phyloP scores from a whole-genome alignment of 2,888 invertebrate genomes.

The Corbicula japonica region DNA sequence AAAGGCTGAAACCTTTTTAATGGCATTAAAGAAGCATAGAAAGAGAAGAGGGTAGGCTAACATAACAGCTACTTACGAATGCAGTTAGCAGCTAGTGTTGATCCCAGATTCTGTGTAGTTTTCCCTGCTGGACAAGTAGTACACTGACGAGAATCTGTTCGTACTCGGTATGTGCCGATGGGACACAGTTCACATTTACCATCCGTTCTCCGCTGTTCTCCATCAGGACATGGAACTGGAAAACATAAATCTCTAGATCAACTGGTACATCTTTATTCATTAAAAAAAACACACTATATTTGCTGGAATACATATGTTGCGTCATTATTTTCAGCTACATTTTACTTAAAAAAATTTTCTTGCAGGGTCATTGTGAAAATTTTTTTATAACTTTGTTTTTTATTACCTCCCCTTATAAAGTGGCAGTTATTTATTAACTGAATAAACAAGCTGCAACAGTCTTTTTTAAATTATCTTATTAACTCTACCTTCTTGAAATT shows the following conservation, averaged over 20 bases:
- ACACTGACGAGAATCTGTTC: background rate
- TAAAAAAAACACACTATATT: background rate
- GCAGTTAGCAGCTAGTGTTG: background rate
- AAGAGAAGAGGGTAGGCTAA: no score
- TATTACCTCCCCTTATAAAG: no score
- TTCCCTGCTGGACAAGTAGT: background rate
- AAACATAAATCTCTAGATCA: background rate
- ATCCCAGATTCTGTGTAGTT: background rate
- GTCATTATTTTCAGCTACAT: no score
- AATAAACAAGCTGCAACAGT: no score
- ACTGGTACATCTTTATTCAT: background rate
- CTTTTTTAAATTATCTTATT: no score
- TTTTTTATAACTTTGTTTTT: no score
- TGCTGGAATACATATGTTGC: no score
- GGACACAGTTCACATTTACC: background rate
- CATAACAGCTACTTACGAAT: conserved; percentile 15
- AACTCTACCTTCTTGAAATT: no score
- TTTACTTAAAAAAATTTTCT: no score
- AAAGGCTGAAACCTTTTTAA: background rate
- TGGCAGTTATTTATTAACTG: no score
- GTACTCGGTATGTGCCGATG: background rate
- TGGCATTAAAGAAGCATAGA: background rate
- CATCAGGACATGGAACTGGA: conserved; percentile 3
- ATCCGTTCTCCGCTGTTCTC: background rate
- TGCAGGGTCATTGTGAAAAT: no score